Evolutionary conservation across 2,888 invertebrate species (phyloP), one percentile per base, ranked within the genome.

Genomic region (Meteorus colon): DNA sequence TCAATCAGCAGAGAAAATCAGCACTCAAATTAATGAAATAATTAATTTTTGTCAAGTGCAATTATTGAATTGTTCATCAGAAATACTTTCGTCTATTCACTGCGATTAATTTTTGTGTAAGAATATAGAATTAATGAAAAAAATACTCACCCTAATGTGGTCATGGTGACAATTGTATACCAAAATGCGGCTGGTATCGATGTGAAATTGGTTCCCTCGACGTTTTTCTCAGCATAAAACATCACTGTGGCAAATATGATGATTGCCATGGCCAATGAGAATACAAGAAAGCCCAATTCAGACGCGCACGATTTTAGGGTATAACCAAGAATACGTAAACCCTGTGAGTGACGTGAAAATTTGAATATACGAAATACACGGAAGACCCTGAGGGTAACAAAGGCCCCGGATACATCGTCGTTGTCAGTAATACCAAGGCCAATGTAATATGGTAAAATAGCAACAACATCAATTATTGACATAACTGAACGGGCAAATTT

Each of bases 161-260:
- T 99, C 98, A 99, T 99, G 83, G 99, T 99, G 89, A 99, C 99
- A 89, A 99, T 99, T 89, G 99, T 99, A 92, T 99, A 99, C 99
- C 99, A 99, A 91, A 99, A 99, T 83, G 99, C 98, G 74, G 98
- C 98, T 77, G 99, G 99, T 92, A 99, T 99, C 90, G 98, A 98
- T 80, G 98, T 99, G 92, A 99, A 99, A 90, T 96, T 96, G 74
- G 99, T 99, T 85, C 96, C 95, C 86, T 95, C 95, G 82, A 98
- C 98, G 90, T 98, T 98, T 92, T 99, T 99, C 93, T 99, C 99
- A 71, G 99, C 98, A 92, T 99, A 99, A 92, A 98, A 99, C 98
- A 99, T 99, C 85, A 99, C 98, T 59, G 99, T 99, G 80, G 99
- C 99, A 91, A 99, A 99, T 88, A 99, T 99, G 87, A 99, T 99